A percentile compares a stretch with the other conserved stretches of the same genome.
Evolutionary conservation across 2,888 invertebrate genomes (phyloP).

Genomic region (Lysandra bellargus): DNA sequence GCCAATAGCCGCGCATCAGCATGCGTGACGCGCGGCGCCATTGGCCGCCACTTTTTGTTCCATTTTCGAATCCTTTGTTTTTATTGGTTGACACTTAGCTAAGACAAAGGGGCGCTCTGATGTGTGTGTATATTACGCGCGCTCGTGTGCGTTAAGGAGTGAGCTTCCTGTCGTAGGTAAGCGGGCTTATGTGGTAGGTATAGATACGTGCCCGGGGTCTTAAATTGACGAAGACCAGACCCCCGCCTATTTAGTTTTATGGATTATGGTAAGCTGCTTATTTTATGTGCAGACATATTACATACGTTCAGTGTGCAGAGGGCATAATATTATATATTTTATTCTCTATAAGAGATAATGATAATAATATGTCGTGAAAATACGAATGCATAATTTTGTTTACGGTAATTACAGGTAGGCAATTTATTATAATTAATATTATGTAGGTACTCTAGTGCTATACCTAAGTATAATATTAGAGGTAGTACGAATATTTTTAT

Average conservation of each 20-base stretch:
- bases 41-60: conserved; percentile 79
- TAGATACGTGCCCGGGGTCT: conserved; percentile 64
- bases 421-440: neutral
- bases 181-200: conserved; percentile 52
- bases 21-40: conserved; percentile 75
- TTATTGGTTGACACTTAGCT: conserved; percentile 81
- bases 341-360: neutral
- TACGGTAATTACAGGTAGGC: neutral
- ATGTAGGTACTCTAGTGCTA: too few relatives aligned
- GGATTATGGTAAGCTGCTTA: conserved; percentile 34
- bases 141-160: conserved; percentile 64
- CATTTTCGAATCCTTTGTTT: conserved; percentile 80
- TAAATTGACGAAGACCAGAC: conserved; percentile 72
- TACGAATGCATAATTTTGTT: too few relatives aligned
- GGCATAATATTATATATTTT: neutral
- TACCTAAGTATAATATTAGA: too few relatives aligned
- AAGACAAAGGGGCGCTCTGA: conserved; percentile 77
- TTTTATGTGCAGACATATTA: conserved; percentile 31
- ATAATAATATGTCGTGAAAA: neutral
- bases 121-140: conserved; percentile 67
- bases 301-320: conserved; percentile 30
- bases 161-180: conserved; percentile 59
- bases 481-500: too few relatives aligned
- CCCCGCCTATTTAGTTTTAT: conserved; percentile 66
- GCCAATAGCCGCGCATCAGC: conserved; percentile 78